phyloP scores from a whole-genome alignment of 2,797 vertebrate species.

The Neosilurus mollespiculum region DNA sequence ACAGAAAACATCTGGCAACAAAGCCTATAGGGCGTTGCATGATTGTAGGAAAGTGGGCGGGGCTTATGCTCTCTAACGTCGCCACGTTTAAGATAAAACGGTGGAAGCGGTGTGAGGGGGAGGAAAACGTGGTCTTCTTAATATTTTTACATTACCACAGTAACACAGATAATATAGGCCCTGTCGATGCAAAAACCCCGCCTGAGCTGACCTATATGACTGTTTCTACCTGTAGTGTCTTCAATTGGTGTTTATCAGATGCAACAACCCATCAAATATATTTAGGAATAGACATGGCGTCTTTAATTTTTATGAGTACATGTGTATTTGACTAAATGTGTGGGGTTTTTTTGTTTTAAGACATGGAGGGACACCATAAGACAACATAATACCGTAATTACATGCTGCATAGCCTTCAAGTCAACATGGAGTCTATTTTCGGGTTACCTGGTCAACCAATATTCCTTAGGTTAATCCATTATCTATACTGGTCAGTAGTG shows the following conservation, averaged over 20 bases:
- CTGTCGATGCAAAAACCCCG: no score
- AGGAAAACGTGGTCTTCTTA: not conserved
- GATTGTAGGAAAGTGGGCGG: not conserved
- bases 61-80: not conserved
- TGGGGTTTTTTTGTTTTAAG: not conserved
- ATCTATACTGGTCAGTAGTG: not conserved
- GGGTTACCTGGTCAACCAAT: not conserved
- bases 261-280: not conserved
- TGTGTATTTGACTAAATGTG: not conserved
- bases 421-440: not conserved
- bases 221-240: not conserved
- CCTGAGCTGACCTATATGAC: not conserved
- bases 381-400: not conserved
- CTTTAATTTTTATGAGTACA: not conserved
- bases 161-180: not conserved
- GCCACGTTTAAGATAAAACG: not conserved
- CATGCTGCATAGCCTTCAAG: not conserved
- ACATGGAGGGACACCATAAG: not conserved
- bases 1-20: no score
- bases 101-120: not conserved
- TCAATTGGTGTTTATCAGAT: not conserved
- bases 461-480: not conserved
- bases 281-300: not conserved
- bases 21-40: not conserved
- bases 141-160: not conserved